phyloP scores from a whole-genome alignment of 2,797 vertebrate species.

The Intellagama lesueurii region DNA sequence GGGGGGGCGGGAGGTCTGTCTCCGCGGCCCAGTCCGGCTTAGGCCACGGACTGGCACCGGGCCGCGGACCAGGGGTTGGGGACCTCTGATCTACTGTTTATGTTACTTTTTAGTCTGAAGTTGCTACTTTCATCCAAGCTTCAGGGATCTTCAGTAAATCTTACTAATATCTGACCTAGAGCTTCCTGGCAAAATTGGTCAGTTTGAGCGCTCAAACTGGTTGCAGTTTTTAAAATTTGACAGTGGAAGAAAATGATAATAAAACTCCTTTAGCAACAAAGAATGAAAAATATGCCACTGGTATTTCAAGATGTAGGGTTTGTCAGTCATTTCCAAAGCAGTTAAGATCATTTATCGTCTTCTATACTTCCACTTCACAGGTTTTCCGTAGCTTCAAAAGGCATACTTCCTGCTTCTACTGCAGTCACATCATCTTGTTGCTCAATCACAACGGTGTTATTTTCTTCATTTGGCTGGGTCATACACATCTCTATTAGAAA shows the following conservation, averaged over 20 bases:
- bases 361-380: background rate
- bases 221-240: background rate
- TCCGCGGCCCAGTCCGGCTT: no score
- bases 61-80: no score
- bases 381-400: background rate
- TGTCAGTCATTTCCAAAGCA: background rate
- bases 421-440: background rate
- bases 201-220: background rate
- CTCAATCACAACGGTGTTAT: background rate
- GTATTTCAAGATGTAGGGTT: background rate
- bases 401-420: background rate
- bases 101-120: background rate
- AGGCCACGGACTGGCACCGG: no score
- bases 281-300: accelerated
- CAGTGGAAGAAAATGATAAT: background rate
- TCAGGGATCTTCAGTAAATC: background rate
- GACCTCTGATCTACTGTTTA: no score
- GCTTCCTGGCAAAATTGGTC: background rate
- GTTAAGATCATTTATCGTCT: background rate
- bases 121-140: background rate
- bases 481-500: conserved; percentile 35
- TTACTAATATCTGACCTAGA: background rate
- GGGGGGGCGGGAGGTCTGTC: no score
- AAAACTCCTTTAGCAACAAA: background rate
- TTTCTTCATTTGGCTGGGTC: conserved; percentile 21